Base-by-base conservation (phyloP, 1,140 invertebrate species). In the Drosophila quadrilineata region DNA sequence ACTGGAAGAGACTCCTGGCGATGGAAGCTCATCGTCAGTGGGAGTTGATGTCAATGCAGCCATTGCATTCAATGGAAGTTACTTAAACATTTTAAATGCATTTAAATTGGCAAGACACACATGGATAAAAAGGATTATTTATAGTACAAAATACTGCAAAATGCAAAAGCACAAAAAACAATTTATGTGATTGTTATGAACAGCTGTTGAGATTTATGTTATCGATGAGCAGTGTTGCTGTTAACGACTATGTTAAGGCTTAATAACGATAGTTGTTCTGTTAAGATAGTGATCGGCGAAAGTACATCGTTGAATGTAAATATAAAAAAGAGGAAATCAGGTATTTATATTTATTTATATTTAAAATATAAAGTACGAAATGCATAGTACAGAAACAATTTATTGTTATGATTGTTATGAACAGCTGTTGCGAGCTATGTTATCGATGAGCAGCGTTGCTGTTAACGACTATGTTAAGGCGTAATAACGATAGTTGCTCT, bases 31-130 rank as follows among this genome's bases (percentile, higher is more conserved):
- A 21, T 26, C 17, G n/a, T 5, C 12, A 33, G 6, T 22, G 31
- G 9, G 52, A 52, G 31, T 14, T 41, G 29, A 26, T 31, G 40
- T 56, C 28, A 28, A 31, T 33, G 46, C 38, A 43, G 62, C 52
- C 74, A 76, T 76, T 46, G 38, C 35, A 12, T 33, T 19, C 3
- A 17, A 31, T 1, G 21, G 8, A 40, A 29, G 16, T 36, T 14
- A 9, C 12, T 19, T 22, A 31, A 28, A 6, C 24, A 45, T 28
- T 26, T 41, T 19, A 6, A 26, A 4, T 28, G 2, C 5, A 8
- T n/a, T 21, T 3, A 6, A 33, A 6, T 6, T 19, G 12, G 0
- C 12, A 9, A n/a, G 40, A n/a, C 5, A 9, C 19, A 14, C 43
- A 49, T 49, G n/a, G n/a, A 14, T 24, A 43, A 2, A 8, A 49